Base-by-base conservation (phyloP, 2,113 vertebrate genomes). In the Catharus fuscescens region DNA sequence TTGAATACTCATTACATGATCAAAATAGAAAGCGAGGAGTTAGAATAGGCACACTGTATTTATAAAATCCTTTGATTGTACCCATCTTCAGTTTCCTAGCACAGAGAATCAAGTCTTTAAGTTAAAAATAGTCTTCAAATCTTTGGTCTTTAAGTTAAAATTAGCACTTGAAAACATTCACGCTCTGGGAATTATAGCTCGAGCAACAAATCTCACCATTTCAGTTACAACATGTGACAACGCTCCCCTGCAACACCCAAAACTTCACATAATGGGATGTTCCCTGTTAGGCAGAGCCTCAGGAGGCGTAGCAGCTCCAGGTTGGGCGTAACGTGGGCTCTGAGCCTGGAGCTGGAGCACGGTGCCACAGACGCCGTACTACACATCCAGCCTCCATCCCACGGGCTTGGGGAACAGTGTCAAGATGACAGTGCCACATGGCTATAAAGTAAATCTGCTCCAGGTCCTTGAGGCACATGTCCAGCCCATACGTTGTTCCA, bases 151-250 rank as follows among this genome's bases (percentile, higher is more conserved):
- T 44, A 57, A 93, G 89, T 90, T 95, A 95, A 97, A 97, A 96
- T 96, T 93, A 96, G 80, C 23, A 76, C 85, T 88, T 18, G 10
- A 80, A 96, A 96, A 90, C 72, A 91, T 95, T 96, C 90, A 92
- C 86, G 72, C 84, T 86, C 61, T 2, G 12, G 65, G 86, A 97
- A 94, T 94, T 88, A 93, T 54, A 93, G 40, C 80, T 80, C 0
- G 1, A 94, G 95, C 73, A 95, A 96, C 74, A 88, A 83, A 94
- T 97, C 83, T 97, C 93, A 96, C 81, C 84, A 80, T 77, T 97
- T 97, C 86, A 56, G 71, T 57, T 96, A 65, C 54, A 90, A 66
- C 80, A 95, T 86, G 84, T 80, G 95, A 91, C 52, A 88, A 32
- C 3, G 8, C 61, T 89, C 72, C 73, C 65, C 87, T 91, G 83